Evolutionary conservation across 2,113 vertebrate species (phyloP), one percentile per base, ranked within the genome.

Genomic region (Bagarius yarrelli): DNA sequence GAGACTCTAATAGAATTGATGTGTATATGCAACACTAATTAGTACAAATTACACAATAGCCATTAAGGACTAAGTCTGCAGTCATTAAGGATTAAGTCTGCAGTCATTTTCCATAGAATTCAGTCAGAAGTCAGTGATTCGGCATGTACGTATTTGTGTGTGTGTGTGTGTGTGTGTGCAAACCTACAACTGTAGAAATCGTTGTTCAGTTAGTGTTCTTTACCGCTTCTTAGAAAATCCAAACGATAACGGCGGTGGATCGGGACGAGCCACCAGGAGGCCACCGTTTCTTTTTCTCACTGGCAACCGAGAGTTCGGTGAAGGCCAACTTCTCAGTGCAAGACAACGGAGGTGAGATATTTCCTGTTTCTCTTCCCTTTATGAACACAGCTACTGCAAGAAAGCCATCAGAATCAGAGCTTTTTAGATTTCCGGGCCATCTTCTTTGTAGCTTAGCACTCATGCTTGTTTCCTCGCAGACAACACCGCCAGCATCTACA

Each of bases 401-500:
- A 60, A 76, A n/a, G 14, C 16, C 4, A 9, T 36, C 25, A 4
- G 15, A 25, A 59, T 30, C 59, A 4, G 44, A 32, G 36, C n/a
- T n/a, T n/a, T n/a, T n/a, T n/a, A n/a, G n/a, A n/a, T n/a, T n/a
- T n/a, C n/a, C n/a, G n/a, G n/a, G n/a, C 6, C 6, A 6, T 6
- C 36, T 40, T 40, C 36, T 40, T 40, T 40, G 6, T 60, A 60
- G 19, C 40, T 61, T 19, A 81, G 57, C 27, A 2, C 16, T 23
- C 23, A 13, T 21, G 5, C 59, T 15, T 32, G n/a, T 73, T n/a
- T 50, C 55, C 19, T 50, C 91, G 72, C 90, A 99, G 97, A 99
- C 88, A 99, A 98, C 91, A 98, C 97, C 0, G 97, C 96, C 0
- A 92, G 94, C 69, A 94, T 99, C 90, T 91, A 96, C 81, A 98